phyloP scores from a whole-genome alignment of 1,140 invertebrate species.

The Ptiloglossa arizonensis region DNA sequence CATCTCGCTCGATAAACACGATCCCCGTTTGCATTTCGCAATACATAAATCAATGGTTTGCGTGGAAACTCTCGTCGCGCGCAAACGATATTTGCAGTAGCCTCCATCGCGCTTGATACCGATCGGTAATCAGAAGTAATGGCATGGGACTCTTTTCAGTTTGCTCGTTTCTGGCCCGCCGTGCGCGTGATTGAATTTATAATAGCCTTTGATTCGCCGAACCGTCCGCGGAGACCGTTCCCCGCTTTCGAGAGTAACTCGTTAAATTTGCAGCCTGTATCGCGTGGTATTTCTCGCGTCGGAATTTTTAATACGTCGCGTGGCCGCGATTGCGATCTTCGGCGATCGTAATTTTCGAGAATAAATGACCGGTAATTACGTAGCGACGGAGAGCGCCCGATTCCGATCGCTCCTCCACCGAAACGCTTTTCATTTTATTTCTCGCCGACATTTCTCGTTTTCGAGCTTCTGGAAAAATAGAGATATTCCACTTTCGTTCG shows the following conservation, averaged over 20 bases:
- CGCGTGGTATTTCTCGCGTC: not conserved
- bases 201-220: conserved; percentile 29
- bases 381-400: no score
- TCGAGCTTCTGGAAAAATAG: no score
- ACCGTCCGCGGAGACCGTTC: not conserved
- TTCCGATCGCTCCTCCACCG: no score
- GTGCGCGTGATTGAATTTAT: conserved; percentile 38
- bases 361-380: no score
- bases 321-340: not conserved
- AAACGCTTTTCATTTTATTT: no score
- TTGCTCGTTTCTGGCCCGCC: conserved; percentile 6
- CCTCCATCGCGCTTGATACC: conserved; percentile 42
- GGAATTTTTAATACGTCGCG: not conserved
- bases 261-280: not conserved
- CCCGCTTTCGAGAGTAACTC: not conserved
- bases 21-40: conserved; percentile 23
- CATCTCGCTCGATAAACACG: conserved; percentile 48
- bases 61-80: conserved; percentile 21
- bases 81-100: conserved; percentile 26
- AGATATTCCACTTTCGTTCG: no score
- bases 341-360: not conserved
- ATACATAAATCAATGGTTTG: conserved; percentile 53
- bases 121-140: conserved; percentile 53
- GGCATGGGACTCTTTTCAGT: conserved; percentile 44
- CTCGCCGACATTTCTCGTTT: no score